Conservation (phyloP, 2,797 vertebrate species). For the Enteromius viviparus region DNA sequence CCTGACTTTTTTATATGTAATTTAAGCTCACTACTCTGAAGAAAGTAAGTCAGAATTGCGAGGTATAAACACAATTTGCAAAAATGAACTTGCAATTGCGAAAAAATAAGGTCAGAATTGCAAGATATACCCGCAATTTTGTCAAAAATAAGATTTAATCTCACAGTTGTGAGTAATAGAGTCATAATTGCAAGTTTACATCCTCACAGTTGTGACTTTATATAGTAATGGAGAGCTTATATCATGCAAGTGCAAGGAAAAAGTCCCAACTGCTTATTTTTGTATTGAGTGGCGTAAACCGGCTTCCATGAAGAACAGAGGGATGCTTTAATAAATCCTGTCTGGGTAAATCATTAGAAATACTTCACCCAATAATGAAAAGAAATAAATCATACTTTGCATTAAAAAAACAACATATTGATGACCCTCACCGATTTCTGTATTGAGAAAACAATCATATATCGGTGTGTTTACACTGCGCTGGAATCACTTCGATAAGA, state of each 20-base stretch:
- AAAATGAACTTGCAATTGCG: no score
- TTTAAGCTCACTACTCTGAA: no score
- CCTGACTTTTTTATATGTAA: no score
- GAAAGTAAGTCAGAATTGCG: no score
- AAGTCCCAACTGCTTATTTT: not conserved
- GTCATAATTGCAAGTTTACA: not conserved
- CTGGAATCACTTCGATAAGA: slow-evolving; percentile 6
- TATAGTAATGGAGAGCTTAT: not conserved
- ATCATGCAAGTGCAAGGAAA: not conserved
- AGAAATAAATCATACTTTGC: not conserved
- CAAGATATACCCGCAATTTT: no score
- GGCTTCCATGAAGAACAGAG: not conserved
- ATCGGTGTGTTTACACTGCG: not conserved
- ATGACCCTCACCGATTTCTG: not conserved
- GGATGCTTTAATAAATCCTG: not conserved
- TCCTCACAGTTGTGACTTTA: no score
- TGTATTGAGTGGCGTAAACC: not conserved
- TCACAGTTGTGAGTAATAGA: no score
- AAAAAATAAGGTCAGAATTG: not conserved
- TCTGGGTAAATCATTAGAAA: not conserved
- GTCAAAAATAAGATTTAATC: no score
- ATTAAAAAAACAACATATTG: not conserved
- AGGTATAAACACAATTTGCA: no score
- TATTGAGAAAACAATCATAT: not conserved
- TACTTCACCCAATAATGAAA: not conserved